These are phyloP conservation scores for Enteromius thamalakanensis DNA, from an alignment of 2,797 vertebrate species.

Conservation along the genomic window DNA sequence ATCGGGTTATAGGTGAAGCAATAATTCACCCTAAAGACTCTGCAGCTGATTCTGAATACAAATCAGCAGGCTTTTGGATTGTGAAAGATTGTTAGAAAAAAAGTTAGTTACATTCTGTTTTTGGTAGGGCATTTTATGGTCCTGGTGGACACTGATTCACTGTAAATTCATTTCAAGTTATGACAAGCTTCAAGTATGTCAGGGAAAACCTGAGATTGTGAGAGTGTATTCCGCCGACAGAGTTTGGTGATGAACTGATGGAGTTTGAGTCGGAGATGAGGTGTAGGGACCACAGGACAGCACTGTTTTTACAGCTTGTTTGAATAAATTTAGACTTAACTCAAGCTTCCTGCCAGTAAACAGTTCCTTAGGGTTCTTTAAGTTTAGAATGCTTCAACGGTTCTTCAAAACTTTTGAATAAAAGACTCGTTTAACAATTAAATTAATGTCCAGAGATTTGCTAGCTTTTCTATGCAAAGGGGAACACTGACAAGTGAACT, in stretches of 20 bases:
- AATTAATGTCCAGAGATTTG: constrained; percentile 23
- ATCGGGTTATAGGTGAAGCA: constrained; percentile 36
- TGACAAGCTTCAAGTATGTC: constrained; percentile 52
- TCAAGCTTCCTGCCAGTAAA: constrained; percentile 11
- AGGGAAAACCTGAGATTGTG: constrained; percentile 34
- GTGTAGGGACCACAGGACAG: constrained; percentile 9
- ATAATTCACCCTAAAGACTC: constrained; percentile 35
- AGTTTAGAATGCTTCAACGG: constrained; percentile 8
- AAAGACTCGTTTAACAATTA: constrained; percentile 5
- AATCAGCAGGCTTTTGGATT: constrained; percentile 43
- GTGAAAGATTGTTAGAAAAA: constrained; percentile 3
- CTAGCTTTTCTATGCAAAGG: constrained; percentile 1
- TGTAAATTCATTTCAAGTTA: constrained; percentile 51
- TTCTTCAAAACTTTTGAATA: background rate
- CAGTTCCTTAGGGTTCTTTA: constrained; percentile 17
- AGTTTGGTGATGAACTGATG: constrained; percentile 48
- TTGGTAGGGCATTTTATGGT: constrained; percentile 21
- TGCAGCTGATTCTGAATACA: constrained; percentile 46
- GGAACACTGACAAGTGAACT: background rate
- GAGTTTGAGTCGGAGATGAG: constrained; percentile 38
- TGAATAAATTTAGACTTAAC: constrained; percentile 26
- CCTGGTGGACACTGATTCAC: constrained; percentile 36
- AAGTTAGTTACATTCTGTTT: constrained; percentile 6
- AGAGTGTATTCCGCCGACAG: constrained; percentile 30
- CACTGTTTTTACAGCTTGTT: constrained; percentile 3